Evolutionary conservation across 2,113 vertebrate species (phyloP).

Genomic region (Empidonax traillii): DNA sequence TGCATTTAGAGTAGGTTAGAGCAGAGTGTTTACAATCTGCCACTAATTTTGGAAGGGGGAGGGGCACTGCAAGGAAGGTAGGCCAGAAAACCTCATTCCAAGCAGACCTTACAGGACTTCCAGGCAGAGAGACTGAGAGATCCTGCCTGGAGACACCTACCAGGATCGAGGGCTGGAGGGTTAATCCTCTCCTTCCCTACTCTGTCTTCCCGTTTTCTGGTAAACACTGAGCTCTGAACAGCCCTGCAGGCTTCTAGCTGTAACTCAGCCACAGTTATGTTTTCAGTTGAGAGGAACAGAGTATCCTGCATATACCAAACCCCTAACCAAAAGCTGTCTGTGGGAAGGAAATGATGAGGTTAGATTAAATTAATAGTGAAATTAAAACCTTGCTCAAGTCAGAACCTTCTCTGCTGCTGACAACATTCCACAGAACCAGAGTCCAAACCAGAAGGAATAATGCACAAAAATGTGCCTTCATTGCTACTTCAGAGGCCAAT

Average conservation of each 20-base stretch:
- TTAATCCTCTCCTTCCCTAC: background rate
- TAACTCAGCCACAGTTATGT: background rate
- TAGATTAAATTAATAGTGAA: constrained; percentile 39
- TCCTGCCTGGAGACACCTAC: accelerated
- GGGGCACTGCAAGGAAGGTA: background rate
- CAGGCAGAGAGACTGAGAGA: accelerated
- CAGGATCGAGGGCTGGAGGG: background rate
- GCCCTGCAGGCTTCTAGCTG: background rate
- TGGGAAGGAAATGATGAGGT: background rate
- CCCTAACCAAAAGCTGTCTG: background rate
- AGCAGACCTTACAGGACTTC: accelerated
- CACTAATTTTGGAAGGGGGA: background rate
- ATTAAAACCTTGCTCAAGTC: constrained; percentile 26
- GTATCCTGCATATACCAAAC: background rate
- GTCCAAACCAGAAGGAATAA: background rate
- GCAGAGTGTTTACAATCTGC: background rate
- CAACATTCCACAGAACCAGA: constrained; percentile 17
- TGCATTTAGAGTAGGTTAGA: background rate
- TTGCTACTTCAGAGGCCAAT: constrained; percentile 43
- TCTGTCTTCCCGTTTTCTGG: background rate
- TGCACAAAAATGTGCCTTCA: constrained; percentile 47
- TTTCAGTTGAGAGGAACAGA: background rate
- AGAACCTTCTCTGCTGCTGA: constrained; percentile 13
- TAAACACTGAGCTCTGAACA: background rate
- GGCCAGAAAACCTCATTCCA: accelerated